A percentile compares a stretch with the other conserved stretches of the same genome.
Conservation (phyloP, 1,140 invertebrate species). For the Pseudobourletiella spinata region DNA sequence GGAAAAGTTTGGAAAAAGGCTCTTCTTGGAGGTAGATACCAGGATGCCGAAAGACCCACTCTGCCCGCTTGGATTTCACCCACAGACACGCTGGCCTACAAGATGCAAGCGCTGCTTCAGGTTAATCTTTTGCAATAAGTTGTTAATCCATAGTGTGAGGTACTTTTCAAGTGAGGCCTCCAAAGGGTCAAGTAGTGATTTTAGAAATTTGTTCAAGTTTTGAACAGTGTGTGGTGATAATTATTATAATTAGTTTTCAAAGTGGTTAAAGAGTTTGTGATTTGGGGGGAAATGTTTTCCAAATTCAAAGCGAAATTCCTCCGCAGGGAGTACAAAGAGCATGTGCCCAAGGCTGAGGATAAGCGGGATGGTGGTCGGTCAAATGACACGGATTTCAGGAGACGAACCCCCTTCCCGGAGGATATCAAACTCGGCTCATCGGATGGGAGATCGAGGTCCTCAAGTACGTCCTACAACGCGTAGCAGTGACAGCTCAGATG, state of each 20-base stretch:
- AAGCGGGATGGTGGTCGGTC: slow-evolving; percentile 1
- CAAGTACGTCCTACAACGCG: not conserved
- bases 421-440: not conserved
- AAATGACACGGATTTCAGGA: not conserved
- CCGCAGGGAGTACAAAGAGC: slow-evolving; percentile 76
- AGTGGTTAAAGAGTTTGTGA: no score
- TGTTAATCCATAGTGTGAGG: slow-evolving; percentile 28
- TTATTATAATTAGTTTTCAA: no score
- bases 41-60: slow-evolving; percentile 54
- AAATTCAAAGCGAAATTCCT: slow-evolving; percentile 9
- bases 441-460: not conserved
- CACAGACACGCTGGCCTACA: slow-evolving; percentile 84
- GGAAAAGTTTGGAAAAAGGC: not conserved
- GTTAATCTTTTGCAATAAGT: slow-evolving; percentile 42
- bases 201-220: no score
- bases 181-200: no score
- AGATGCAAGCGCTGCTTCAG: slow-evolving; percentile 86
- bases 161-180: no score
- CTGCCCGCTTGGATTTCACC: slow-evolving; percentile 86
- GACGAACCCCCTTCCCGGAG: not conserved
- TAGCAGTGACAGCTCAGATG: not conserved
- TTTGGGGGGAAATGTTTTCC: no score
- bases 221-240: no score
- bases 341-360: slow-evolving; percentile 55
- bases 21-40: not conserved